Evolutionary conservation across 2,888 invertebrate species (phyloP).

Genomic region (Trichacis sp.): DNA sequence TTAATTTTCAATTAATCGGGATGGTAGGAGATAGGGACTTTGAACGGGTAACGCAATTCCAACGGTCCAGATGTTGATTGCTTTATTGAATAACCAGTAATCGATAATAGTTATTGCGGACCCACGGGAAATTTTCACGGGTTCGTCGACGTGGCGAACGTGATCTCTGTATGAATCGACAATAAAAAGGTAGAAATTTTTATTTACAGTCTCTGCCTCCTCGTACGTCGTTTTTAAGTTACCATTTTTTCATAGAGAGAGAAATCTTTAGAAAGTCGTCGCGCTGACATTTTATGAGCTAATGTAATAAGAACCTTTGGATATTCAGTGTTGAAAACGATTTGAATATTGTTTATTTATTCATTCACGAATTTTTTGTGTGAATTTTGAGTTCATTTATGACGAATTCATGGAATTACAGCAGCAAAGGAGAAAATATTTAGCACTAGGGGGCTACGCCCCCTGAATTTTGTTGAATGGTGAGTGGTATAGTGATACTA

Average conservation of each 20-base stretch:
- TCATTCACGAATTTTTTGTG: too few relatives aligned
- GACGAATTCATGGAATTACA: too few relatives aligned
- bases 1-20: background rate
- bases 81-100: constrained; percentile 57
- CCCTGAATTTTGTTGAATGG: too few relatives aligned
- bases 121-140: constrained; percentile 49
- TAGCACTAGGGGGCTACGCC: too few relatives aligned
- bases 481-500: too few relatives aligned
- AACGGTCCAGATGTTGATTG: constrained; percentile 48
- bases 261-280: constrained; percentile 39
- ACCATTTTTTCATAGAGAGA: constrained; percentile 29
- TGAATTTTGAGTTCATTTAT: too few relatives aligned
- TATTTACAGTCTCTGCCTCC: constrained; percentile 12
- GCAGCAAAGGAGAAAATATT: too few relatives aligned
- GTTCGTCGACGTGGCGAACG: constrained; percentile 25
- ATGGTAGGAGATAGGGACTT: background rate
- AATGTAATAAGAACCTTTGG: too few relatives aligned
- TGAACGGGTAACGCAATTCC: constrained; percentile 21
- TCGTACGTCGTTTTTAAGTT: constrained; percentile 31
- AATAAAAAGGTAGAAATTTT: background rate
- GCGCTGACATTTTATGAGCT: too few relatives aligned
- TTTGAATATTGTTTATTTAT: too few relatives aligned
- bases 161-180: constrained; percentile 39
- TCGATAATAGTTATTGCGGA: constrained; percentile 44
- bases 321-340: too few relatives aligned